Base-by-base conservation (phyloP, 2,888 invertebrate genomes). In the Brachycybe producta region DNA sequence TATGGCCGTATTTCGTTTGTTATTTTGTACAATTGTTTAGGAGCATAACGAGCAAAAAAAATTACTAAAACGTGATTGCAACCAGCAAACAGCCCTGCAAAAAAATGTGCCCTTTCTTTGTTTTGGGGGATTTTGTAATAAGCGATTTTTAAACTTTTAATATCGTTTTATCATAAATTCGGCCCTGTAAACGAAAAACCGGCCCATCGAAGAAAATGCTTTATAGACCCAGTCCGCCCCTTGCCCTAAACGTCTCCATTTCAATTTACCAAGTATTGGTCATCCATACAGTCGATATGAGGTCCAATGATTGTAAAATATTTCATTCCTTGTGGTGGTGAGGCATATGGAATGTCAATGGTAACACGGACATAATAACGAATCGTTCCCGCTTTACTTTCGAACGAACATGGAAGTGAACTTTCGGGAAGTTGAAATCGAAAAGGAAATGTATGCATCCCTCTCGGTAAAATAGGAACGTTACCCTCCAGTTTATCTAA, bases 251-350 rank as follows among this genome's bases (percentile, higher is more conserved):
- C 3, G 1, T 30, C 21, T 42, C 24, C 32, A 39, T 36, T 23
- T 13, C 7, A 3, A 60, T 72, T 70, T 65, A 82, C 82, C 71
- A 82, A 67, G 63, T 80, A 82, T 61, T 80, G 78, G 62, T 82
- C 81, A 56, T 83, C 82, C 81, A 82, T 82, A 64, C 82, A 82
- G 66, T 83, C 82, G 58, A 81, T 80, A 61, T 81, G 79, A 13
- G 82, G 82, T 2, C 82, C 82, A 57, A 83, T 79, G 40, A 83
- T 72, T 2, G 82, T 82, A 65, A 83, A 83, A 65, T 83, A 82
- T 63, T 82, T 82, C 71, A 82, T 78, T 11, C 82, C 81, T 63
- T 82, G 82, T 0, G 82, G 82, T 1, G 82, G 80, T 45, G 80
- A 81, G 2, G 82, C 80, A 62, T 82, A 82, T 0, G 82, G 82